Conservation (phyloP, 2,113 vertebrate species). For the Pelecanoides urinatrix region DNA sequence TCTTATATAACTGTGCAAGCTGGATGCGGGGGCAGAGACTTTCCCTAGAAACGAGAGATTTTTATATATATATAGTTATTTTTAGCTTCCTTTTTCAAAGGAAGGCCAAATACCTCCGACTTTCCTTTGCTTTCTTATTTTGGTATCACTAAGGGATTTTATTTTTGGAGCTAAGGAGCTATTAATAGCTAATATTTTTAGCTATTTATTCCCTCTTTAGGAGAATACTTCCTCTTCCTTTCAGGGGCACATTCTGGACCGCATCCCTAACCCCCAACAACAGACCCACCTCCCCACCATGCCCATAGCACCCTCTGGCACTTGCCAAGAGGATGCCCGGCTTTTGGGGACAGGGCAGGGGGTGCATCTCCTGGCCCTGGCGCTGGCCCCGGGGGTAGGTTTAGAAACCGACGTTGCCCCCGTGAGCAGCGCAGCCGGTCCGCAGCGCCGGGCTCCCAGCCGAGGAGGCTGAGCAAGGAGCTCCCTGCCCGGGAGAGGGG, state of each 20-base stretch:
- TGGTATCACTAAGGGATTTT: constrained; percentile 71
- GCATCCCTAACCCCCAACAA: neutral
- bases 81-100: constrained; percentile 60
- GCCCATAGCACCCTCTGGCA: neutral
- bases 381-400: neutral
- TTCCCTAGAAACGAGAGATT: constrained; percentile 78
- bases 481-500: too few relatives aligned
- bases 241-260: neutral
- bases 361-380: neutral
- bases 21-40: constrained; percentile 63
- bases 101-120: constrained; percentile 71
- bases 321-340: neutral
- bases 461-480: neutral
- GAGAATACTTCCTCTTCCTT: constrained; percentile 62
- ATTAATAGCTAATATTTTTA: constrained; percentile 68
- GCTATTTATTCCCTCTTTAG: constrained; percentile 62
- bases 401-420: neutral
- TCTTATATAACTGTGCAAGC: constrained; percentile 69
- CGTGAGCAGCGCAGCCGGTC: neutral
- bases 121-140: constrained; percentile 73
- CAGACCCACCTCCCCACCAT: neutral
- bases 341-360: neutral
- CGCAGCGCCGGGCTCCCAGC: neutral
- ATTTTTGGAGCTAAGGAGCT: constrained; percentile 63
- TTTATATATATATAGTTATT: constrained; percentile 72